A percentile compares a stretch with the other conserved stretches of the same genome.
Evolutionary conservation across 2,888 invertebrate species (phyloP).

Genomic region (Lasioglossum leucozonium): DNA sequence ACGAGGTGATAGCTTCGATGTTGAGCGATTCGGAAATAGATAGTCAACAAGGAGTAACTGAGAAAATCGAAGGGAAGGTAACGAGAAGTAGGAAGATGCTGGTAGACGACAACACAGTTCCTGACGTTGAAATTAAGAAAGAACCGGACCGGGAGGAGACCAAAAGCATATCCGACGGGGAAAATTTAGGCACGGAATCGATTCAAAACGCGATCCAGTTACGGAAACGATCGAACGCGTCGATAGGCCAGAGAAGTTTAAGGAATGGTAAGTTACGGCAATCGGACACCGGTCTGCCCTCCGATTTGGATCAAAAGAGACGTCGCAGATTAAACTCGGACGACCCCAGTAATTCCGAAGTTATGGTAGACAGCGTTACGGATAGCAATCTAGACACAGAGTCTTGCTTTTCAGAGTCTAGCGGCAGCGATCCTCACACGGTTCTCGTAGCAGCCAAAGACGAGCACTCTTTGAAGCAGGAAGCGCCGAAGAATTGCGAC

Average conservation of each 20-base stretch:
- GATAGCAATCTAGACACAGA: conserved; percentile 75
- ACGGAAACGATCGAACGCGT: conserved; percentile 72
- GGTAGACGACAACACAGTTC: conserved; percentile 68
- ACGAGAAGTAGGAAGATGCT: conserved; percentile 77
- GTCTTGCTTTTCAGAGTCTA: conserved; percentile 75
- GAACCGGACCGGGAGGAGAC: conserved; percentile 74
- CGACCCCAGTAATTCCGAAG: conserved; percentile 69
- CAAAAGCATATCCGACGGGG: conserved; percentile 70
- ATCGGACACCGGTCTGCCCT: conserved; percentile 75
- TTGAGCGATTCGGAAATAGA: conserved; percentile 76
- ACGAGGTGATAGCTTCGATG: conserved; percentile 82
- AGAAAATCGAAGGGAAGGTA: conserved; percentile 73
- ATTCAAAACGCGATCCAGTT: conserved; percentile 67
- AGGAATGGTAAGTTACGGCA: conserved; percentile 89
- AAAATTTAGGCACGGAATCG: conserved; percentile 63
- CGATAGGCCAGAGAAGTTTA: conserved; percentile 86
- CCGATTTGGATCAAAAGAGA: conserved; percentile 75
- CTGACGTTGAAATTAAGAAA: conserved; percentile 77
- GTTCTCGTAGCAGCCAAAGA: conserved; percentile 64
- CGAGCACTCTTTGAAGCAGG: conserved; percentile 67
- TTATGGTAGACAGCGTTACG: conserved; percentile 64
- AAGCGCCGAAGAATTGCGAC: conserved; percentile 66
- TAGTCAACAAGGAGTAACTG: conserved; percentile 68
- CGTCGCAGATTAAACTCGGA: conserved; percentile 76
- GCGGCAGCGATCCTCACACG: conserved; percentile 69